Evolutionary conservation across 2,113 vertebrate genomes (phyloP), one percentile per base, ranked within the genome.

Genomic region (Pelmatolapia mariae): DNA sequence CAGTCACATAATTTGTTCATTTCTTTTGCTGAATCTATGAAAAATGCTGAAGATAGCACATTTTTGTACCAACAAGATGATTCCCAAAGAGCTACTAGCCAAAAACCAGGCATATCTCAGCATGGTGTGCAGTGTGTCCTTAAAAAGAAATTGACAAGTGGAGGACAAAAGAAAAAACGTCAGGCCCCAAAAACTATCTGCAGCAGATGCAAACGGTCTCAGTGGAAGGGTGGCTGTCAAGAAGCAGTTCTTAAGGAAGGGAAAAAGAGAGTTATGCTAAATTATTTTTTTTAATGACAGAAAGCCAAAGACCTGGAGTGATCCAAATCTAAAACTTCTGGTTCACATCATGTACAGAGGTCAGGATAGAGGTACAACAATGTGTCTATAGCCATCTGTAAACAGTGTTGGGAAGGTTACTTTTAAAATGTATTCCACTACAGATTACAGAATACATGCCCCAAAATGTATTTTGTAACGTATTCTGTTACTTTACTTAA

Each of bases 1-100:
- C 45, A 29, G 63, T 68, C 63, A 68, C 63, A 68, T 68, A 68
- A 68, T 68, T 68, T 68, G 63, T 38, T 68, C 19, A 22, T 38
- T 66, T 22, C 19, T 38, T 38, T 38, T 38, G 61, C 10, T 22
- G 7, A 68, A 38, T 38, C 0, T 1, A 68, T 68, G 33, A 68
- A 38, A 68, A 68, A 68, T 68, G 19, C 33, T 38, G 11, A 68
- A 8, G 33, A 22, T 13, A 22, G 33, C 33, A 68, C 33, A 38
- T 38, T 68, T 38, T 68, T 38, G 19, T 5, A 68, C 33, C 33
- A 68, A 38, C 19, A 38, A 12, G 19, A 68, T 68, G 33, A 22
- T 68, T 68, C 33, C 63, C 63, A 8, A 68, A 38, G 38, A 22
- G 19, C 11, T 66, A 38, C 2, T 38, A 38, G 61, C 33, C 61